Base-by-base conservation (phyloP, 2,113 vertebrate genomes). In the Oceanodroma tethys region DNA sequence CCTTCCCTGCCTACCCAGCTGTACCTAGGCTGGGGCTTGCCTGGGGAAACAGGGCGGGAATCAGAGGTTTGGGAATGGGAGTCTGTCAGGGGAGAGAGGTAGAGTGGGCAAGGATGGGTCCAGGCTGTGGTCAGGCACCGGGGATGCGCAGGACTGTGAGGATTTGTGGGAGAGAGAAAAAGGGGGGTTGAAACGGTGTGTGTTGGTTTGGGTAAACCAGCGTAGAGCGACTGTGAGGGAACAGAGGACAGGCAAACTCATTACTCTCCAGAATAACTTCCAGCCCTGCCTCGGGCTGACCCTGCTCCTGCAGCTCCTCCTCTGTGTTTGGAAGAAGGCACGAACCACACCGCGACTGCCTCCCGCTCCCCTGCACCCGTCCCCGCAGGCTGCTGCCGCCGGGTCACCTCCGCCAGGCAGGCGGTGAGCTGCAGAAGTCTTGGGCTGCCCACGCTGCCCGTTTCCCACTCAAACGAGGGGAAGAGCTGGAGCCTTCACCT, bases 271-370 rank as follows among this genome's bases (percentile, higher is more conserved):
- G 20, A 60, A 15, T 25, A 20, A 42, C 59, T 82, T 85, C 38
- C 71, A 88, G 38, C 60, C 40, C 36, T 81, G 32, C 12, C 40
- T 73, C 0, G 0, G 63, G 12, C 43, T 50, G 72, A n/a, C 30
- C 26, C 45, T 36, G 32, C 25, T 81, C 40, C 59, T 60, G 3
- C 43, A 50, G 52, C 32, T 73, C 48, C 30, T 90, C 6, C 16
- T 48, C 25, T 42, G 32, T 42, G 26, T 66, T 60, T 47, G 58
- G 40, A 80, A 83, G 63, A 65, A 52, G 53, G 20, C 50, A 66
- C 0, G 0, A 50, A 29, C 22, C 16, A 7, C 22, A 8, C 5
- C 0, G 2, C 0, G 0, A 7, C 27, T 38, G 19, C 38, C n/a
- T 62, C 20, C 43, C 4, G 1, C 34, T 8, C 43, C 52, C 62